Conservation (phyloP, 37 sponge, comb jelly and placozoan species). For the Cliona cf. orientalis region DNA sequence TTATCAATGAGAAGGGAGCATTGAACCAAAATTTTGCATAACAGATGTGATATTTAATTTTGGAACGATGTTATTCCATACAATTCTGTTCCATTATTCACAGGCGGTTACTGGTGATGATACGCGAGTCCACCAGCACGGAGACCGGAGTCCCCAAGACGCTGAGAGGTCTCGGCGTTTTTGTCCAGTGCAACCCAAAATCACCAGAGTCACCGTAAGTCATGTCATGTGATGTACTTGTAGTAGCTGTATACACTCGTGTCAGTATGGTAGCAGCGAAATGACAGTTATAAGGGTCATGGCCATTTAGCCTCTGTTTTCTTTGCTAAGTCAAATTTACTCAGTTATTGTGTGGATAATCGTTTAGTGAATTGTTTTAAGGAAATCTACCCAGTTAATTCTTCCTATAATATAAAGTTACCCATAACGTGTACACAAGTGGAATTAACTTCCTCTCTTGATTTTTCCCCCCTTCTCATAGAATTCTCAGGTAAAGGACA, state of each 20-base stretch:
- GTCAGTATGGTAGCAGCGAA: background rate
- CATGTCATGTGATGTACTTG: background rate
- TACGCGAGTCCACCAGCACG: conserved; percentile 46
- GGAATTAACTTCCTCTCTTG: too few relatives aligned
- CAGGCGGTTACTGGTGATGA: conserved; percentile 90
- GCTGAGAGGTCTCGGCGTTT: conserved; percentile 80
- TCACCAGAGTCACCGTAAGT: conserved; percentile 72
- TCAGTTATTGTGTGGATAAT: too few relatives aligned
- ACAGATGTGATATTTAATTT: too few relatives aligned
- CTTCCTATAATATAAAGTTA: too few relatives aligned
- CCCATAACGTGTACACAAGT: background rate
- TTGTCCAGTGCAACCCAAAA: conserved; percentile 94
- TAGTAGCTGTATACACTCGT: background rate
- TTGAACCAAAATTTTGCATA: too few relatives aligned
- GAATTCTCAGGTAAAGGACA: too few relatives aligned
- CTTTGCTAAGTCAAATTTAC: too few relatives aligned
- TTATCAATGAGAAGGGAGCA: too few relatives aligned
- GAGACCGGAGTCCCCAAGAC: conserved; percentile 32
- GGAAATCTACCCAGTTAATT: too few relatives aligned
- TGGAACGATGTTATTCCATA: background rate
- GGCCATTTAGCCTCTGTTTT: background rate
- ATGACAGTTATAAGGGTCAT: background rate
- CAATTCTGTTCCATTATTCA: background rate
- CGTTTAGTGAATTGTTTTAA: too few relatives aligned
- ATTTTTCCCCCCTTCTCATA: too few relatives aligned